Evolutionary conservation across 1,140 invertebrate genomes (phyloP).

Genomic region (Drosophila erecta): DNA sequence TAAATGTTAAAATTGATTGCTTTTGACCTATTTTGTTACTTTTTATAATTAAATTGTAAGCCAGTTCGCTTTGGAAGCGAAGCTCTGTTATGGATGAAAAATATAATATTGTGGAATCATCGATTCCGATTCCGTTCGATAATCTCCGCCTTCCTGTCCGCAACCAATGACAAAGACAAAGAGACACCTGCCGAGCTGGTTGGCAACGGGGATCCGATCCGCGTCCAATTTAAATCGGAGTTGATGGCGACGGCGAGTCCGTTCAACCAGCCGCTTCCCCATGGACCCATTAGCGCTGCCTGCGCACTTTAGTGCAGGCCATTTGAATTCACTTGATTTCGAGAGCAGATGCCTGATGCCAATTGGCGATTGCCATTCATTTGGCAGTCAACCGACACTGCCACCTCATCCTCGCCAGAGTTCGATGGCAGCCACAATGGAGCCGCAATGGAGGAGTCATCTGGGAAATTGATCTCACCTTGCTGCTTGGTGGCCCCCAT

Average conservation of each 20-base stretch:
- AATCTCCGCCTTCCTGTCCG: constrained; percentile 21
- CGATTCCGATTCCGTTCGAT: neutral
- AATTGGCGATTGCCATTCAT: constrained; percentile 9
- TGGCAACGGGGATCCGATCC: constrained; percentile 7
- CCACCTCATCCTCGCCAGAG: constrained; percentile 4
- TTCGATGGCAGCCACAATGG: constrained; percentile 32
- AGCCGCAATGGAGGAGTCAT: constrained; percentile 21
- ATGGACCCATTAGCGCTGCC: constrained; percentile 34
- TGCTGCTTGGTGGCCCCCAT: constrained; percentile 2
- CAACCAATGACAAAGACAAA: constrained; percentile 25
- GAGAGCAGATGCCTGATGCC: constrained; percentile 34
- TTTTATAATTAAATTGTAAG: too few relatives aligned
- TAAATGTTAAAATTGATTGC: too few relatives aligned
- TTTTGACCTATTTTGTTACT: too few relatives aligned
- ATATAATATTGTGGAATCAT: neutral
- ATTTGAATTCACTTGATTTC: constrained; percentile 45
- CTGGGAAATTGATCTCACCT: constrained; percentile 42
- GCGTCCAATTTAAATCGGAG: constrained; percentile 28
- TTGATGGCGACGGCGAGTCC: constrained; percentile 30
- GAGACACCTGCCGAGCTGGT: constrained; percentile 29
- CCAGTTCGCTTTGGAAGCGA: too few relatives aligned
- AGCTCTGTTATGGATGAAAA: neutral
- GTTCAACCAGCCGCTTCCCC: constrained; percentile 39
- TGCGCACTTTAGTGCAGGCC: constrained; percentile 1
- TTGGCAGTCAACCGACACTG: constrained; percentile 1